A percentile compares a stretch with the other conserved stretches of the same genome.
Conservation (phyloP, 2,888 invertebrate species). For the Lochmaea crataegi region DNA sequence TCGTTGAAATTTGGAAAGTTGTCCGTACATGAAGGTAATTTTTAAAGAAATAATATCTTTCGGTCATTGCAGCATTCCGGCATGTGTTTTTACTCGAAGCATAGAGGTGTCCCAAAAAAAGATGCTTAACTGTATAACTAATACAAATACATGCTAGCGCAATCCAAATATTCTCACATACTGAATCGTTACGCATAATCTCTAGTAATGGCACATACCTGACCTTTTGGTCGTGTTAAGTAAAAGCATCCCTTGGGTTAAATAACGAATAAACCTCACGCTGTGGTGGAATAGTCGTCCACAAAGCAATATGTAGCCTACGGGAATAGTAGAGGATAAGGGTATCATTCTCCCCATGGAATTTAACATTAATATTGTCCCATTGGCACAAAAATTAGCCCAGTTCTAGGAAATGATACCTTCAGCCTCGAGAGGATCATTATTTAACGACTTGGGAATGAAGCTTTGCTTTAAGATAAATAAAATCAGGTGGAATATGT, state of each 20-base stretch:
- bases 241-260: conserved; percentile 20
- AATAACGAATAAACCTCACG: conserved; percentile 21
- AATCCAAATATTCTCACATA: too few relatives aligned
- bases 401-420: not conserved
- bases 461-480: too few relatives aligned
- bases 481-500: too few relatives aligned
- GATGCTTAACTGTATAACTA: too few relatives aligned
- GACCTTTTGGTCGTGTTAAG: conserved; percentile 7
- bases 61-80: too few relatives aligned
- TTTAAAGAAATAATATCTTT: too few relatives aligned
- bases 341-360: conserved; percentile 2
- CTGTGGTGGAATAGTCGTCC: conserved; percentile 16
- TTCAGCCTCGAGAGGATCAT: not conserved
- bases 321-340: conserved; percentile 17
- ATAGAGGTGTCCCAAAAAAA: too few relatives aligned
- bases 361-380: conserved; percentile 14
- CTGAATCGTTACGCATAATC: not conserved
- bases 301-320: conserved; percentile 15
- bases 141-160: too few relatives aligned
- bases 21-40: too few relatives aligned
- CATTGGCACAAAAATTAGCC: not conserved
- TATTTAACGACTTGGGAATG: too few relatives aligned
- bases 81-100: too few relatives aligned
- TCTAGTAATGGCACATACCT: conserved; percentile 11
- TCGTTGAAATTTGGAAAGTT: too few relatives aligned